phyloP scores from a whole-genome alignment of 2,797 vertebrate species.

The Coilia nasus region DNA sequence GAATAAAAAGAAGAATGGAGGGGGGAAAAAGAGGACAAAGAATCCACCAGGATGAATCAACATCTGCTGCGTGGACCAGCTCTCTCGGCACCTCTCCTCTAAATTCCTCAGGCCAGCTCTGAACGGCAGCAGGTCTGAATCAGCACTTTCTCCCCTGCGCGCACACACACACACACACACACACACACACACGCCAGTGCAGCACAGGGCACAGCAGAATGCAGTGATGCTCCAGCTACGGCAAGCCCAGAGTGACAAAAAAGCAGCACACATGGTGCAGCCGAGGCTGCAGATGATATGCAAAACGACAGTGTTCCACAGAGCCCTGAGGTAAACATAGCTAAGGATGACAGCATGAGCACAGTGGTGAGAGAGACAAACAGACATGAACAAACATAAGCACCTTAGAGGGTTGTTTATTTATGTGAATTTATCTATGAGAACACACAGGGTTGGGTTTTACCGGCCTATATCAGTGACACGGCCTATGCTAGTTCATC shows the following conservation, averaged over 20 bases:
- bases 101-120: constrained; percentile 69
- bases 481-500: constrained; percentile 34
- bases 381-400: background rate
- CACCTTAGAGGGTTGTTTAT: no score
- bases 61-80: constrained; percentile 66
- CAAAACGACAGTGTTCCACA: background rate
- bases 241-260: constrained; percentile 52
- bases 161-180: constrained; percentile 11
- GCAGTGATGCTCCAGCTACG: constrained; percentile 58
- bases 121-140: constrained; percentile 70
- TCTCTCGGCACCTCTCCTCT: constrained; percentile 70
- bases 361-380: background rate
- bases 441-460: background rate
- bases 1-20: background rate
- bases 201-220: constrained; percentile 38
- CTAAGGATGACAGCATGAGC: background rate
- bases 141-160: constrained; percentile 64
- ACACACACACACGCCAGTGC: background rate
- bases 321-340: background rate
- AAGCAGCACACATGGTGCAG: constrained; percentile 34
- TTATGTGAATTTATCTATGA: no score
- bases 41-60: constrained; percentile 47
- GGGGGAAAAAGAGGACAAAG: background rate
- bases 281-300: constrained; percentile 11
- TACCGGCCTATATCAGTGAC: background rate